These are phyloP conservation scores for Rhinichthys klamathensis DNA, from an alignment of 2,113 vertebrate genomes.

Conservation along the genomic window DNA sequence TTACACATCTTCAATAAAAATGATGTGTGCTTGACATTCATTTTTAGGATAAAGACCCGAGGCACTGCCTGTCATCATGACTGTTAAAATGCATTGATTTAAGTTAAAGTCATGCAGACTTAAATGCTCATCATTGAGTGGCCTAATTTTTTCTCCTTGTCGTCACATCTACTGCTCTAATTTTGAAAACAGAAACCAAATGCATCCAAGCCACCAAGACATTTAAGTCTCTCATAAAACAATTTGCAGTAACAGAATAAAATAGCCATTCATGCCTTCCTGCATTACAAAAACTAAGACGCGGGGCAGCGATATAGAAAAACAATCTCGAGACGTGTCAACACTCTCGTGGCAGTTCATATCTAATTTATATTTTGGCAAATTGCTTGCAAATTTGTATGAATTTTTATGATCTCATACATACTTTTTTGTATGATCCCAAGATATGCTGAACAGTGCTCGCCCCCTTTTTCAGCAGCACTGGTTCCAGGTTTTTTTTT, in stretches of 20 bases:
- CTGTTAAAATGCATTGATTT: constrained; percentile 23
- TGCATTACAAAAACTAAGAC: neutral
- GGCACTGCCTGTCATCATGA: neutral
- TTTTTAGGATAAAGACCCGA: neutral
- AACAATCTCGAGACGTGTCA: neutral
- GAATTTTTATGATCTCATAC: too few species aligned
- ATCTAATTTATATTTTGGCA: neutral
- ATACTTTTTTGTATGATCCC: too few species aligned
- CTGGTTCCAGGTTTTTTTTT: too few species aligned
- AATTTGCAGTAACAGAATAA: neutral
- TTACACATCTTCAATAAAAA: neutral
- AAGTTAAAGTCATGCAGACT: neutral
- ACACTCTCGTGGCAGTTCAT: neutral
- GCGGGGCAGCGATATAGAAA: neutral
- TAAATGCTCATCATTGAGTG: constrained; percentile 11
- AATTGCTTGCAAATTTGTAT: too few species aligned
- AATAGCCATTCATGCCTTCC: neutral
- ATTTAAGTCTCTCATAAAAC: neutral
- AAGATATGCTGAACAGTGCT: too few species aligned
- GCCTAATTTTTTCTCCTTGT: neutral
- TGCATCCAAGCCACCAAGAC: neutral
- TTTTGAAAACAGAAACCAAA: neutral
- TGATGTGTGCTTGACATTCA: neutral
- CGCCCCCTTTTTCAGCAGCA: too few species aligned
- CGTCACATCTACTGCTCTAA: neutral